Evolutionary conservation across 2,797 vertebrate genomes (phyloP).

Genomic region (Sarcophilus harrisii): DNA sequence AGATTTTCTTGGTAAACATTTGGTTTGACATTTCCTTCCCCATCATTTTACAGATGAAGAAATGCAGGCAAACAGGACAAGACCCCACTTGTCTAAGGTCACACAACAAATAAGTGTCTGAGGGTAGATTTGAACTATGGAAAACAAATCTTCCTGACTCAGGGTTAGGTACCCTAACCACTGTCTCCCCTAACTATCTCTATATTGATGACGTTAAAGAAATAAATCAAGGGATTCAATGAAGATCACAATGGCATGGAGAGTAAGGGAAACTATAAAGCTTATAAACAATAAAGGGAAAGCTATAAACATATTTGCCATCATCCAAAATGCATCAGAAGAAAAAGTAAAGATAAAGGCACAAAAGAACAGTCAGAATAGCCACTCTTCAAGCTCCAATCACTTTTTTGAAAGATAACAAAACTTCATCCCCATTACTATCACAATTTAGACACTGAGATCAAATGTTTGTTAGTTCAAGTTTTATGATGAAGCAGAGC

Average conservation of each 20-base stretch:
- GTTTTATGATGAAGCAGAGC: not conserved
- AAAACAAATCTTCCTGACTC: too few species aligned
- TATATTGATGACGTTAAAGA: not conserved
- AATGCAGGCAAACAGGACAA: too few species aligned
- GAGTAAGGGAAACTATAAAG: not conserved
- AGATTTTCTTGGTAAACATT: not conserved
- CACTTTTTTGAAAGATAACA: not conserved
- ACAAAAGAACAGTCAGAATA: not conserved
- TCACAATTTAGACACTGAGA: not conserved
- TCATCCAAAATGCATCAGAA: not conserved
- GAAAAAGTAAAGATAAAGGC: not conserved
- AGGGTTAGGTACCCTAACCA: too few species aligned
- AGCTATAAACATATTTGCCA: not conserved
- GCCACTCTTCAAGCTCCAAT: not conserved
- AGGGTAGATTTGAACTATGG: too few species aligned
- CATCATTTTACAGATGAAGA: too few species aligned
- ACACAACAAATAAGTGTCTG: too few species aligned
- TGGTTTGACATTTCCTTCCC: not conserved
- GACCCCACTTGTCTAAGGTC: too few species aligned
- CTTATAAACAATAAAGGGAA: not conserved
- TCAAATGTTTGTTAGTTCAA: not conserved
- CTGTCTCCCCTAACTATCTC: not conserved
- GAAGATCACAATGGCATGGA: not conserved
- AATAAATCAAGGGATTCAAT: not conserved
- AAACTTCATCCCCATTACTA: not conserved